Base-by-base conservation (phyloP, 2,113 vertebrate species). In the Willisornis vidua region DNA sequence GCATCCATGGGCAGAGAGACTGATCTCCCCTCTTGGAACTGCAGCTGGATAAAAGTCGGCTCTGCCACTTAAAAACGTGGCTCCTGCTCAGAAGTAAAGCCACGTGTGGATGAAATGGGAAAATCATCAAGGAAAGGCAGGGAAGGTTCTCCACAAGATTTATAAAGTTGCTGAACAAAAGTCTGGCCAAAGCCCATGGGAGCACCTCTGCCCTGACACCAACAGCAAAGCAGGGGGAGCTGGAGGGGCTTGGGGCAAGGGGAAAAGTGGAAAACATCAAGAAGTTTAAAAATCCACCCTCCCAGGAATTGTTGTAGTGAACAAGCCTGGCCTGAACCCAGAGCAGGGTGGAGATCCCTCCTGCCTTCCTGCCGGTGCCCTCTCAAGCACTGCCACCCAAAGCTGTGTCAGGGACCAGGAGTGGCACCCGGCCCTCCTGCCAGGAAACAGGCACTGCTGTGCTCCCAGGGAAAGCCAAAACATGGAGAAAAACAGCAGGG, bases 391-490 rank as follows among this genome's bases (percentile, higher is more conserved):
- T 4, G 6, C 23, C 77, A 67, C 28, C 66, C 29, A 15, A 14
- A 12, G 12, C 39, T 13, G 33, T 4, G 12, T 0, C 0, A 0
- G 46, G 46, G 10, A 18, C 31, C 68, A 17, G 73, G 3, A n/a
- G 52, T 1, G 29, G 18, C 28, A 48, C 6, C 28, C 3, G 0
- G 12, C 51, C 41, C 48, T 37, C 33, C 29, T 0, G 0, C 3
- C 4, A 26, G 70, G 48, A 57, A 4, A 19, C 3, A 28, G 55
- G 19, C 33, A 9, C 66, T 20, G 11, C 89, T 6, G 29, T 2
- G n/a, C 46, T 63, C 7, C 70, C 51, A 66, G 72, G 24, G 6
- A 58, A 45, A 62, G 72, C 7, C 16, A 45, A 29, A 43, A 9
- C n/a, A 2, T 0, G 6, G n/a, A 14, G 7, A 55, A 59, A 41